These are phyloP conservation scores for Eupithecia tripunctaria DNA, from an alignment of 2,888 invertebrate genomes.

Conservation along the genomic window DNA sequence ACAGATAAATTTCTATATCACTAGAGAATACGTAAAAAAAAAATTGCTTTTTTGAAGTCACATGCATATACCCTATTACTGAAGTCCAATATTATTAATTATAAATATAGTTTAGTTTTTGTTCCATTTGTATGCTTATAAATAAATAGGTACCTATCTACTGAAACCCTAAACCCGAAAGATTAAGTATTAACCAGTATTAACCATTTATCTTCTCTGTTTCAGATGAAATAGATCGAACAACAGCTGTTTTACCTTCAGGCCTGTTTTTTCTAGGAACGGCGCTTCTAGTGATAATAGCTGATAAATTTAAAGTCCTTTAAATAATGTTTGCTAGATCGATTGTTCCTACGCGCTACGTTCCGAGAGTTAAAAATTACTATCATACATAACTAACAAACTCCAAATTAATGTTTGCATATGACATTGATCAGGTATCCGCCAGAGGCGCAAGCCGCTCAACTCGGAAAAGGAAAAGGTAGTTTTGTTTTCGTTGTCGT, in stretches of 20 bases:
- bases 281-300: conserved; percentile 75
- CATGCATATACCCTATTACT: too few relatives aligned
- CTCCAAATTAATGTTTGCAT: background rate
- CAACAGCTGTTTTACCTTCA: conserved; percentile 70
- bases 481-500: too few relatives aligned
- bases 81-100: too few relatives aligned
- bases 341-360: conserved; percentile 23
- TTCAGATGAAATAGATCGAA: conserved; percentile 71
- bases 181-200: too few relatives aligned
- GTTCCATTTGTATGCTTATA: too few relatives aligned
- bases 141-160: background rate
- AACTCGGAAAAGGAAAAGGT: too few relatives aligned
- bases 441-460: too few relatives aligned
- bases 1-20: too few relatives aligned
- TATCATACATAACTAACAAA: background rate
- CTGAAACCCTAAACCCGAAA: background rate
- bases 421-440: too few relatives aligned
- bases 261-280: conserved; percentile 80
- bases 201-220: conserved; percentile 33
- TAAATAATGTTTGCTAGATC: conserved; percentile 52
- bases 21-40: too few relatives aligned
- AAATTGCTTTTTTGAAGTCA: too few relatives aligned
- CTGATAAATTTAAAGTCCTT: conserved; percentile 74
- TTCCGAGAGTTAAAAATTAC: background rate
- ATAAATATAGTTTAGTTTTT: too few relatives aligned